Percentiles rank a stretch among this genome's conserved stretches.
Conservation (phyloP, 2,888 invertebrate genomes). For the Coecobrya sp. region DNA sequence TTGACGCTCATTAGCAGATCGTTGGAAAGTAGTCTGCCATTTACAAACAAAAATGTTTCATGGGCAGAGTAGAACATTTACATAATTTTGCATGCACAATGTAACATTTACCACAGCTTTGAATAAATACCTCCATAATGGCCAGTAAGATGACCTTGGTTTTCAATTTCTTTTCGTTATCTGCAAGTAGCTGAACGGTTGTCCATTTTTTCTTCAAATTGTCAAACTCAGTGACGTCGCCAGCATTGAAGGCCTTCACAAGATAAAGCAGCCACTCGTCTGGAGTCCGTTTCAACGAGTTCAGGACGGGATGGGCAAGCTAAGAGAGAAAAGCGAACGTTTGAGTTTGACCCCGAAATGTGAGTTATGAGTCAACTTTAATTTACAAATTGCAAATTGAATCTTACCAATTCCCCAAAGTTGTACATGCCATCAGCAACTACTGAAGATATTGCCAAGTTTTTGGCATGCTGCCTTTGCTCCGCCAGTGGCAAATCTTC, state of each 20-base stretch:
- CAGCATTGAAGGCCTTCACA: constrained; percentile 95
- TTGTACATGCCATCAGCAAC: constrained; percentile 98
- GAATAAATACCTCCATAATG: constrained; percentile 92
- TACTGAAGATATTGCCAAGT: constrained; percentile 97
- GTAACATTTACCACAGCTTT: neutral
- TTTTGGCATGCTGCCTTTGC: constrained; percentile 94
- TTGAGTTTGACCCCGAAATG: no score
- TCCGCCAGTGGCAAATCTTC: constrained; percentile 91
- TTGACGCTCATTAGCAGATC: constrained; percentile 95
- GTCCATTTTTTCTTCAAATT: constrained; percentile 92
- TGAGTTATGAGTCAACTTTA: no score
- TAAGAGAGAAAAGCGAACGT: constrained; percentile 87
- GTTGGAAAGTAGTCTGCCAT: constrained; percentile 88
- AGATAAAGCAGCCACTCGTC: constrained; percentile 96
- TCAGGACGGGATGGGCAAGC: constrained; percentile 97
- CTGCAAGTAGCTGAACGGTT: constrained; percentile 94
- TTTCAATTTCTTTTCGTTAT: constrained; percentile 93
- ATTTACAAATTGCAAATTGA: neutral
- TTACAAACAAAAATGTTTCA: neutral
- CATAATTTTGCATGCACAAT: neutral
- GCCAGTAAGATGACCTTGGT: constrained; percentile 99
- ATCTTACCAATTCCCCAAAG: constrained; percentile 95
- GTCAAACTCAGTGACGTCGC: constrained; percentile 93
- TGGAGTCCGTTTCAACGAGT: constrained; percentile 93
- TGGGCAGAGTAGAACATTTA: no score